Conservation (phyloP, 2,797 vertebrate genomes). For the Pangasius djambal region DNA sequence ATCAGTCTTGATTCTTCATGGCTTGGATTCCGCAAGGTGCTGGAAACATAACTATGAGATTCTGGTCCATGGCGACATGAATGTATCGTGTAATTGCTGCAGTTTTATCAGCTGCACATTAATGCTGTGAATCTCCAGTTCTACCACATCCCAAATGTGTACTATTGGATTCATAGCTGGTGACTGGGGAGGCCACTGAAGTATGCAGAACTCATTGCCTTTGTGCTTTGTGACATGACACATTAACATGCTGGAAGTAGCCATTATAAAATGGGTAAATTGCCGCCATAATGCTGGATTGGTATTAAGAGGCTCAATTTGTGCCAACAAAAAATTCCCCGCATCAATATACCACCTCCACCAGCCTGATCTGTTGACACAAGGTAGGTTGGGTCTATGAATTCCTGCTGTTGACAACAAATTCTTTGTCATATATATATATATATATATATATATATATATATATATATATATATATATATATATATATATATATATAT, state of each 20-base stretch:
- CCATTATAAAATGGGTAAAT: not conserved
- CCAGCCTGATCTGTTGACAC: not conserved
- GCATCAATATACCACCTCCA: not conserved
- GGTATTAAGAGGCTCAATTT: not conserved
- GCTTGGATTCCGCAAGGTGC: not conserved
- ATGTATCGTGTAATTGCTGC: not conserved
- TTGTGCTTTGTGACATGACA: slow-evolving; percentile 1
- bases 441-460: not conserved
- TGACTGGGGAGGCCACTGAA: not conserved
- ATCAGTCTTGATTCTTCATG: not conserved
- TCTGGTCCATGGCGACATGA: not conserved
- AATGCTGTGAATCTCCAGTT: not conserved
- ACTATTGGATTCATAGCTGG: not conserved
- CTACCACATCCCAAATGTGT: not conserved
- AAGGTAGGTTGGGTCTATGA: not conserved
- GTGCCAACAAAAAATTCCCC: not conserved
- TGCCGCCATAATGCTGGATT: not conserved
- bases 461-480: not conserved
- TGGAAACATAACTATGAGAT: not conserved
- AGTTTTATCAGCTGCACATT: not conserved
- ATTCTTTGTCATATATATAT: not conserved
- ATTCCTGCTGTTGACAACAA: not conserved
- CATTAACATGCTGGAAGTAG: not conserved
- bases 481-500: not conserved
- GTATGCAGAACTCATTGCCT: not conserved